Evolutionary conservation across 2,888 invertebrate genomes (phyloP).

Genomic region (Rhagophthalmus giganteus): DNA sequence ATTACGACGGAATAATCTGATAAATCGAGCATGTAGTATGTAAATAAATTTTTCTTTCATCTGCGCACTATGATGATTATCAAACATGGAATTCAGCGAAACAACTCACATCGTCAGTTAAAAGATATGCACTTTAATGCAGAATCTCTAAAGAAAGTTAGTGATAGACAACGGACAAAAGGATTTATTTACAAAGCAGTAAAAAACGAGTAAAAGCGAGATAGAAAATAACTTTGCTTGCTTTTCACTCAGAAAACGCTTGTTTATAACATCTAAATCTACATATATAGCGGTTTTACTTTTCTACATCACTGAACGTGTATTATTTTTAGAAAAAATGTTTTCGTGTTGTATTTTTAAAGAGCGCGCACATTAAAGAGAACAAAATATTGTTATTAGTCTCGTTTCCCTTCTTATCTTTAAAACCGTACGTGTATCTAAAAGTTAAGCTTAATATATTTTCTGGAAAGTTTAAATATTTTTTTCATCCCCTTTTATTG

Average conservation of each 20-base stretch:
- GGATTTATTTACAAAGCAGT: slow-evolving; percentile 21
- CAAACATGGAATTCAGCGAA: too few relatives aligned
- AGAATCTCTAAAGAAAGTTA: slow-evolving; percentile 10
- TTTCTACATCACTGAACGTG: slow-evolving; percentile 16
- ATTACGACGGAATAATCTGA: too few relatives aligned
- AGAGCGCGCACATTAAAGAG: slow-evolving; percentile 12
- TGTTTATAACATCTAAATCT: slow-evolving; percentile 24
- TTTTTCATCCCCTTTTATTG: slow-evolving; percentile 24
- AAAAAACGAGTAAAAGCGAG: slow-evolving; percentile 17
- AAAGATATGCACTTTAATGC: slow-evolving; percentile 20
- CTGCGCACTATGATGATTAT: too few relatives aligned
- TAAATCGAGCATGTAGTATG: too few relatives aligned
- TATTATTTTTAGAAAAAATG: slow-evolving; percentile 15
- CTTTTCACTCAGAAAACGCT: slow-evolving; percentile 17
- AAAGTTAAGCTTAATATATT: slow-evolving; percentile 19
- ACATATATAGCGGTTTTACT: slow-evolving; percentile 22
- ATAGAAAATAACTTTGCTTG: slow-evolving; percentile 12
- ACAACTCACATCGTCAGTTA: too few relatives aligned
- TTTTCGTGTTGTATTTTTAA: slow-evolving; percentile 8
- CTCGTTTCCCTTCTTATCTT: slow-evolving; percentile 10
- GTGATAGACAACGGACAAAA: slow-evolving; percentile 17
- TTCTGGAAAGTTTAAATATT: slow-evolving; percentile 18
- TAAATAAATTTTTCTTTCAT: too few relatives aligned
- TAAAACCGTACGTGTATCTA: slow-evolving; percentile 17
- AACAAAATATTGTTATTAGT: slow-evolving; percentile 18